Conservation (phyloP, 2,797 vertebrate genomes). For the Acanthornis magna region DNA sequence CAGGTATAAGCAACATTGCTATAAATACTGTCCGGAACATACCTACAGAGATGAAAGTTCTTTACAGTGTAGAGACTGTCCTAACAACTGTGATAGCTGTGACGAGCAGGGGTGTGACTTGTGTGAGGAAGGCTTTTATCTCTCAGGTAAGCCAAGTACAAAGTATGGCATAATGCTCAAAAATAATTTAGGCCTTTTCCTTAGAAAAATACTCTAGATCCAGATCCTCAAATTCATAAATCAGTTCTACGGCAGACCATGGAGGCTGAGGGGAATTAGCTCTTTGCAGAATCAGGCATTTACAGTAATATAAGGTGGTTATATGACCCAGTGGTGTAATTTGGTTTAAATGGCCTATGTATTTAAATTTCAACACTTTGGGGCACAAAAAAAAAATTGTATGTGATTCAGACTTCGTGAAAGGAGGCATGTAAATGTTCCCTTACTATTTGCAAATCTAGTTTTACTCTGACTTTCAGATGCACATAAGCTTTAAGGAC, state of each 20-base stretch:
- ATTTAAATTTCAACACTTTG: not conserved
- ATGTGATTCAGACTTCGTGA: not conserved
- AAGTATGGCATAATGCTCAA: no score
- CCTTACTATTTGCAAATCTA: not conserved
- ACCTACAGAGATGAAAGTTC: constrained; percentile 73
- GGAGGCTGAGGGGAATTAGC: not conserved
- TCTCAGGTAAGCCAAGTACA: constrained; percentile 75
- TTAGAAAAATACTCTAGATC: not conserved
- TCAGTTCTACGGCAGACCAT: not conserved
- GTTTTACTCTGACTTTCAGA: not conserved
- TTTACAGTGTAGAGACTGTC: constrained; percentile 77
- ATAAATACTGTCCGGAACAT: constrained; percentile 82
- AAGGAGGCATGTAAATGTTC: not conserved
- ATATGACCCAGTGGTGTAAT: not conserved
- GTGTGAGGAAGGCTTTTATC: constrained; percentile 82
- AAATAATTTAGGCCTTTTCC: not conserved
- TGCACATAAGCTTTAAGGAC: not conserved
- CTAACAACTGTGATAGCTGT: constrained; percentile 80
- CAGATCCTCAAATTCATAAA: not conserved
- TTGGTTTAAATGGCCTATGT: not conserved
- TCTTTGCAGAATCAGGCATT: not conserved
- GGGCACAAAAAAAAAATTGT: not conserved
- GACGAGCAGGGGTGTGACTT: constrained; percentile 80
- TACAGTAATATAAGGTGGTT: not conserved
- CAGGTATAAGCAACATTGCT: constrained; percentile 82